phyloP scores from a whole-genome alignment of 2,113 vertebrate species.

The Ciconia stormi region DNA sequence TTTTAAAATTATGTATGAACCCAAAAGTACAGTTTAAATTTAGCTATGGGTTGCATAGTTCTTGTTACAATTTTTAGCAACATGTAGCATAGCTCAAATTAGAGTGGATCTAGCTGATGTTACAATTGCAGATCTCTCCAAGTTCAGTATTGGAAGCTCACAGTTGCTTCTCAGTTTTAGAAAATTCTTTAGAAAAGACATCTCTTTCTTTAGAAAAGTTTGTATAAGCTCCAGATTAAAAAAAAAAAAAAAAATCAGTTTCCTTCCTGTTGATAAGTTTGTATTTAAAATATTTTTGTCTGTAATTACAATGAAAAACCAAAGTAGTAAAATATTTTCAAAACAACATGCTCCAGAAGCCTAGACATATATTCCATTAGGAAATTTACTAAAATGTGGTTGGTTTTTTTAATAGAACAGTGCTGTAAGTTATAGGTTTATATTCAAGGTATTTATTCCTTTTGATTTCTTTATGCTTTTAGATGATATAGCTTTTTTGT shows the following conservation, averaged over 20 bases:
- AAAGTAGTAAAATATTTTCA: background rate
- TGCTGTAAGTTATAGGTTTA: background rate
- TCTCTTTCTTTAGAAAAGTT: background rate
- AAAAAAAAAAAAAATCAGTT: background rate
- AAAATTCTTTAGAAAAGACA: background rate
- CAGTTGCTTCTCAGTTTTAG: background rate
- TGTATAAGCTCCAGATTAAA: background rate
- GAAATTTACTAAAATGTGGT: background rate
- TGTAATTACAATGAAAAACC: background rate
- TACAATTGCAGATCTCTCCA: background rate
- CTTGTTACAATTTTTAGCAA: background rate
- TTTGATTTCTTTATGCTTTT: background rate
- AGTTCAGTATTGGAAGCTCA: background rate
- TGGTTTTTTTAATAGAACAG: background rate
- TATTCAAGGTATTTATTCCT: background rate
- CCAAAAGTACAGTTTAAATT: background rate
- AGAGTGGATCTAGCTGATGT: background rate
- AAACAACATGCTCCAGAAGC: background rate
- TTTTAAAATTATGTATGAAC: background rate
- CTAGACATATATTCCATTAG: background rate
- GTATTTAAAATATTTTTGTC: background rate
- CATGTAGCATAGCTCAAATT: background rate
- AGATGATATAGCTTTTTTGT: background rate
- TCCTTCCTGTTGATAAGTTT: background rate
- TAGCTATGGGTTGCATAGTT: background rate